Percentiles rank a stretch among this genome's conserved stretches.
Conservation (phyloP, 2,888 invertebrate species). For the Hyposoter dolosus region DNA sequence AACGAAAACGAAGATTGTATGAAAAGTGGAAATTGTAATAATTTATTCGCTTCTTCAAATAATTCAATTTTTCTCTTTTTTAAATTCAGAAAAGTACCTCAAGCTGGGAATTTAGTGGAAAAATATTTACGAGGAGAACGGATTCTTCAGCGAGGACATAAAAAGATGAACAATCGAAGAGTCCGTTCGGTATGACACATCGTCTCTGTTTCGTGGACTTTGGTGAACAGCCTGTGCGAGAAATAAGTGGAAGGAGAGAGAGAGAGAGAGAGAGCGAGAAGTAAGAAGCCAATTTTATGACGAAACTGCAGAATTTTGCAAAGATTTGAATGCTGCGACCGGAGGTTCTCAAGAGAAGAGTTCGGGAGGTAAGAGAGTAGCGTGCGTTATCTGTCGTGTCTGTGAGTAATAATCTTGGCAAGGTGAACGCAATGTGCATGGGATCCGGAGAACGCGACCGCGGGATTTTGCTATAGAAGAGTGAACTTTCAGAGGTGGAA, state of each 20-base stretch:
- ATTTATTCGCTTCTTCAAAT: not conserved
- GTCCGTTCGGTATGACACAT: too few species aligned
- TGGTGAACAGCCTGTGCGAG: not conserved
- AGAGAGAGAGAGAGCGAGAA: not conserved
- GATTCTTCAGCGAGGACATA: not conserved
- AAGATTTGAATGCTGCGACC: constrained; percentile 41
- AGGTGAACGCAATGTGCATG: constrained; percentile 70
- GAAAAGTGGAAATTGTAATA: not conserved
- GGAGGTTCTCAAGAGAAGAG: constrained; percentile 45
- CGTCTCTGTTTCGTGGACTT: not conserved
- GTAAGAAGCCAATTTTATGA: not conserved
- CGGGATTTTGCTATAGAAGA: constrained; percentile 71
- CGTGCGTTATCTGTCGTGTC: constrained; percentile 75
- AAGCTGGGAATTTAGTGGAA: not conserved
- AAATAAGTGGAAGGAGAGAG: not conserved
- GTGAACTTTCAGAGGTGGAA: constrained; percentile 41
- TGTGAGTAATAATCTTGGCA: constrained; percentile 79
- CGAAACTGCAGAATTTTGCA: constrained; percentile 1
- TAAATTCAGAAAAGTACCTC: not conserved
- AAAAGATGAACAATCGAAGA: not conserved
- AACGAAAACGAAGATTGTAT: not conserved
- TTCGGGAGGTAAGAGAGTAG: constrained; percentile 25
- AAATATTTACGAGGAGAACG: not conserved
- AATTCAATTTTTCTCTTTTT: not conserved
- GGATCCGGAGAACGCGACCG: constrained; percentile 59